Percentiles rank a stretch among this genome's conserved stretches.
phyloP scores from a whole-genome alignment of 2,888 invertebrate genomes.

The Callinectes sapidus region DNA sequence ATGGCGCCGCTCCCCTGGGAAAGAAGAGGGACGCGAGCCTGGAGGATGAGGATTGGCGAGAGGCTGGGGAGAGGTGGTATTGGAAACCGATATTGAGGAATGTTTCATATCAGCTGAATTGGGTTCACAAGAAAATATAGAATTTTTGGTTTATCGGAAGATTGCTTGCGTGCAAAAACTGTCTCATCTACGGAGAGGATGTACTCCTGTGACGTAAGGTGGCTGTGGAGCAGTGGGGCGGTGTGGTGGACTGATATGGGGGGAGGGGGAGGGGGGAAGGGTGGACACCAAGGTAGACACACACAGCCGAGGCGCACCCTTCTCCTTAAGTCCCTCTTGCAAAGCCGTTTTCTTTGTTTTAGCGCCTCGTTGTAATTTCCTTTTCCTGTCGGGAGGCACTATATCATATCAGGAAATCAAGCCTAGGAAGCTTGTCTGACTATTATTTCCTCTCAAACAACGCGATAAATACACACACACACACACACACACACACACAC shows the following conservation, averaged over 20 bases:
- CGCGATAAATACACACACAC: not conserved
- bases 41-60: conserved; percentile 31
- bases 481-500: conserved; percentile 9
- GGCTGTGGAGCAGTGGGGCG: not conserved
- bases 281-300: not conserved
- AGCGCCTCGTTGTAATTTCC: not conserved
- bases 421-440: not conserved
- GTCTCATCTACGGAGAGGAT: not conserved
- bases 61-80: conserved; percentile 7
- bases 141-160: conserved; percentile 23
- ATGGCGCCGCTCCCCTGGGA: not conserved
- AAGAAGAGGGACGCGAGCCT: conserved; percentile 12
- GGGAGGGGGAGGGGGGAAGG: not conserved
- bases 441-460: not conserved
- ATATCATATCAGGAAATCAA: not conserved
- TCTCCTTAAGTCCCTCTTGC: not conserved
- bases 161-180: conserved; percentile 4
- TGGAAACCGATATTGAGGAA: conserved; percentile 37
- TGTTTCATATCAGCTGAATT: conserved; percentile 31
- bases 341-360: not conserved
- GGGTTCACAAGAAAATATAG: conserved; percentile 21
- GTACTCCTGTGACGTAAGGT: not conserved
- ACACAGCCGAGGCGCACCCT: not conserved
- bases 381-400: not conserved
- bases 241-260: not conserved